These are phyloP conservation scores for Scelioninae gen. 1 DNA, from an alignment of 2,888 invertebrate genomes.

Conservation along the genomic window DNA sequence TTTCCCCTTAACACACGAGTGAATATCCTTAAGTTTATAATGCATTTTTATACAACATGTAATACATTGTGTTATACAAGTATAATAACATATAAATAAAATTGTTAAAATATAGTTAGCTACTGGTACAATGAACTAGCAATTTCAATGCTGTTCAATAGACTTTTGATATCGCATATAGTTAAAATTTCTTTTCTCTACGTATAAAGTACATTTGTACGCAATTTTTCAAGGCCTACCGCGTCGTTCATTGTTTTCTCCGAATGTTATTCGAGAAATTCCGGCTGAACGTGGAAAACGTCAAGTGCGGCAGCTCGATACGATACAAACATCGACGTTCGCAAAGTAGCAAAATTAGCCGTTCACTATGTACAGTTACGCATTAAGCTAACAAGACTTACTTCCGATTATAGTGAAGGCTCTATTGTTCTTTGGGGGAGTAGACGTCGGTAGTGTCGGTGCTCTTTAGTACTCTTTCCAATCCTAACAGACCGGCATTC, in stretches of 20 bases:
- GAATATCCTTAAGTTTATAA: no score
- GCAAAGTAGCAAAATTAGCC: slow-evolving; percentile 79
- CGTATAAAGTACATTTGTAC: slow-evolving; percentile 3
- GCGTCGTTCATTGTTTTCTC: slow-evolving; percentile 50
- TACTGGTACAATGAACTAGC: no score
- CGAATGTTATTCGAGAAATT: slow-evolving; percentile 63
- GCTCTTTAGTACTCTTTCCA: slow-evolving; percentile 73
- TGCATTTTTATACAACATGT: no score
- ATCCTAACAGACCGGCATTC: slow-evolving; percentile 71
- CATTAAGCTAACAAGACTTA: slow-evolving; percentile 82
- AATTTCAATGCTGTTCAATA: no score
- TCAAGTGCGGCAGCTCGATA: slow-evolving; percentile 56
- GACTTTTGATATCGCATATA: no score
- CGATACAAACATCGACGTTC: slow-evolving; percentile 65
- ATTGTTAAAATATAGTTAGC: no score
- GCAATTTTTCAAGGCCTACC: slow-evolving; percentile 37
- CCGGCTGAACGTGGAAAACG: slow-evolving; percentile 67
- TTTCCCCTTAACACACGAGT: no score
- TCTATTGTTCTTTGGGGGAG: slow-evolving; percentile 78
- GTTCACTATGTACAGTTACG: slow-evolving; percentile 81
- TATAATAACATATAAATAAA: no score
- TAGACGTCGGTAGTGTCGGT: slow-evolving; percentile 74
- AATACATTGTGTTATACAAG: no score
- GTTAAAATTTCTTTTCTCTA: background rate
- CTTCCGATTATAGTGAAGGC: slow-evolving; percentile 81